Percentiles rank a stretch among this genome's conserved stretches.
phyloP scores from a whole-genome alignment of 2,113 vertebrate species.

The Cranoglanis bouderius region DNA sequence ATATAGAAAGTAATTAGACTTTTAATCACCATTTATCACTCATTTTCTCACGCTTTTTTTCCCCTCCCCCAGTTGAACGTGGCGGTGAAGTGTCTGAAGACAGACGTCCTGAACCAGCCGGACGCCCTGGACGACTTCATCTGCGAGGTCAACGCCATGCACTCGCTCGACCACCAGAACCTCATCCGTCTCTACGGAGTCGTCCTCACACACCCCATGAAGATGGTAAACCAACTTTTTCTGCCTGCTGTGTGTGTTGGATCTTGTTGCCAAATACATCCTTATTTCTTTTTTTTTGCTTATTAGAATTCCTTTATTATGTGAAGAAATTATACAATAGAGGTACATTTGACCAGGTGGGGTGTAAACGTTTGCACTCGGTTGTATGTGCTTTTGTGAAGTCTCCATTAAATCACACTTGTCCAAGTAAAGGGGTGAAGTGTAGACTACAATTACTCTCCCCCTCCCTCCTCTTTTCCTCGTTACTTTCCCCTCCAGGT shows the following conservation, averaged over 20 bases:
- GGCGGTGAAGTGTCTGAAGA: conserved; percentile 97
- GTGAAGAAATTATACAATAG: neutral
- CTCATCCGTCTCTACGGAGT: conserved; percentile 93
- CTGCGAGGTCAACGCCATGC: conserved; percentile 97
- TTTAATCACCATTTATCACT: neutral
- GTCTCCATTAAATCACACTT: neutral
- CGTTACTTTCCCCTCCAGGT: conserved; percentile 72
- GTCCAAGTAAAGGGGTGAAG: neutral
- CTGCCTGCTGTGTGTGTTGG: no score
- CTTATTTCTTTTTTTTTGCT: neutral
- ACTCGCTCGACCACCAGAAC: conserved; percentile 93
- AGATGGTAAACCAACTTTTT: conserved; percentile 76
- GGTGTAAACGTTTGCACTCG: neutral
- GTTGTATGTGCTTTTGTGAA: neutral
- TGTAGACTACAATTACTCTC: no score
- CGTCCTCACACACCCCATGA: conserved; percentile 97
- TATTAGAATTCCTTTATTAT: neutral
- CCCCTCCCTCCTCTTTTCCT: no score
- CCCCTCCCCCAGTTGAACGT: conserved; percentile 79
- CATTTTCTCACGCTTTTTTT: neutral
- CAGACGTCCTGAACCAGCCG: conserved; percentile 85
- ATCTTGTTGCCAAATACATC: no score
- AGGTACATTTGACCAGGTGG: neutral
- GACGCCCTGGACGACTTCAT: conserved; percentile 96
- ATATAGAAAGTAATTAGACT: neutral